These are phyloP conservation scores for Calypte anna DNA, from an alignment of 2,113 vertebrate genomes.

Conservation along the genomic window DNA sequence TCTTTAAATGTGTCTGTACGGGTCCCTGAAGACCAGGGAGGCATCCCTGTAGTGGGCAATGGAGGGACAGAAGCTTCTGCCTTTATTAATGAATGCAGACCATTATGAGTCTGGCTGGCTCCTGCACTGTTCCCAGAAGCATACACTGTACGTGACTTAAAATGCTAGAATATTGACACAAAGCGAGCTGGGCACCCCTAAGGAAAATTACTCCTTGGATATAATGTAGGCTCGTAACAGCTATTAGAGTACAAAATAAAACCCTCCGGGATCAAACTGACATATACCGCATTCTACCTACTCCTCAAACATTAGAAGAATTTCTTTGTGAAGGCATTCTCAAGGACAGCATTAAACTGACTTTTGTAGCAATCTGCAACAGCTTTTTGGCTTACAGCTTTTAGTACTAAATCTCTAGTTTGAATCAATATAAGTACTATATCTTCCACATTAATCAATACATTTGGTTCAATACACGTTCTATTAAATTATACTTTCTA, in stretches of 20 bases:
- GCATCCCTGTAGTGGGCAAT: constrained; percentile 93
- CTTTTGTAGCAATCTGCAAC: constrained; percentile 92
- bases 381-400: constrained; percentile 88
- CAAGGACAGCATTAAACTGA: constrained; percentile 99
- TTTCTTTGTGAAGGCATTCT: constrained; percentile 98
- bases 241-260: constrained; percentile 99
- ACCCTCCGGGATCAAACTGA: constrained; percentile 94
- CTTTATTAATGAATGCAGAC: constrained; percentile 99
- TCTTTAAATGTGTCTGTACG: constrained; percentile 93
- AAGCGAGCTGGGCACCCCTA: constrained; percentile 94
- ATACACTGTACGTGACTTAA: constrained; percentile 99
- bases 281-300: constrained; percentile 96
- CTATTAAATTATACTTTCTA: constrained; percentile 92
- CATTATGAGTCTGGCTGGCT: constrained; percentile 99
- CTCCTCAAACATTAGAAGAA: constrained; percentile 98
- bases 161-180: constrained; percentile 99
- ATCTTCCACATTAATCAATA: constrained; percentile 88
- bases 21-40: constrained; percentile 88
- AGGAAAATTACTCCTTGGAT: constrained; percentile 99
- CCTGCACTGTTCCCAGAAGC: constrained; percentile 96
- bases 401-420: constrained; percentile 86
- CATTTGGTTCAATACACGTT: constrained; percentile 83
- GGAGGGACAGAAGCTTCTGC: constrained; percentile 96
- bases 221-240: constrained; percentile 99
- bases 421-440: constrained; percentile 85